Base-by-base conservation (phyloP, 2,797 vertebrate species). In the Eremophila alpestris region DNA sequence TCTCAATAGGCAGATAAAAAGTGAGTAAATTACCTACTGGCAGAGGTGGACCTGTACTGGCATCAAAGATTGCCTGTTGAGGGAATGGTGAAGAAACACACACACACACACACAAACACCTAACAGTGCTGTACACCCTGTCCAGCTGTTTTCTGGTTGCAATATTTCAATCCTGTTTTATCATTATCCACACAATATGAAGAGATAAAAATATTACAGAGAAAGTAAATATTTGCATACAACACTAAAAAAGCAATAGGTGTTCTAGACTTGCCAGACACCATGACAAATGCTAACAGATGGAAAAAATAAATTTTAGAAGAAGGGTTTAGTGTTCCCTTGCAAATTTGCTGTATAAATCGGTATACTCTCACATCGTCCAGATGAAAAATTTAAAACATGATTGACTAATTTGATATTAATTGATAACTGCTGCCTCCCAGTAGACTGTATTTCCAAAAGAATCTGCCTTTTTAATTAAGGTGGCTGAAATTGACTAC, bases 31-130 rank as follows among this genome's bases (percentile, higher is more conserved):
- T 27, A 12, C 2, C 0, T 22, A 18, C 8, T 21, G 13, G 13
- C 7, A 51, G 22, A 58, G 48, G 13, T 26, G 10, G 24, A 41
- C 7, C 3, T 22, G 15, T 29, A 70, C 29, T 74, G 78, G 22
- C 51, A 29, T 64, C 12, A 54, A 63, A 86, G 38, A 15, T 41
- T 68, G 8, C 16, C 36, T 67, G 38, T 34, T 15, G 24, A 27
- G 19, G n/a, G 14, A 71, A 6, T n/a, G 23, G 11, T 29, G 32
- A 36, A 23, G 45, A 52, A 67, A 48, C 12, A 38, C 3, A 22
- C 4, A 60, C 4, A 24, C 3, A 60, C 10, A 38, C 3, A 10
- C 7, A 29, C 18, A 21, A 6, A 8, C 6, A 2, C 4, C 7
- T 29, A 38, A 11, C 2, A 43, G 21, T 10, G 5, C 16, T 34